Evolutionary conservation across 2,888 invertebrate species (phyloP), one percentile per base, ranked within the genome.

Genomic region (Ornithoptera priamus): DNA sequence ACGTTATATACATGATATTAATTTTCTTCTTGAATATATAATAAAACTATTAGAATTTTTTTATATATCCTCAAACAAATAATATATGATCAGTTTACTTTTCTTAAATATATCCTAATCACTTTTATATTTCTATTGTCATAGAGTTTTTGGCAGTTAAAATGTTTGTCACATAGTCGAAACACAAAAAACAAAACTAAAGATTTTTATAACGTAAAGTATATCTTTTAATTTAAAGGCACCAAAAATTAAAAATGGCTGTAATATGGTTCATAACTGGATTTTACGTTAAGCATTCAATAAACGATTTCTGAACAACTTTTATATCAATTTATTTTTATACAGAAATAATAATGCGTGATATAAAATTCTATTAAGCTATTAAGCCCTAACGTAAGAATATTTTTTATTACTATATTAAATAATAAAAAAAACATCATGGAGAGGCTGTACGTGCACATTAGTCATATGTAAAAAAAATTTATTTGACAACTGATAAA

Each of bases 1-100:
- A 92, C 1, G 88, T 87, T 75, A 92, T 78, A 78, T 81, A 81
- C 90, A 92, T 90, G 63, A 72, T 4, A 6, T 39, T n/a, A 24
- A 59, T 60, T 30, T 50, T n/a, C 24, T 8, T 58, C 42, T 36
- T 22, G 22, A 18, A 18, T 20, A 39, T 17, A 15, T 58, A 12
- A 15, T 24, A 10, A 39, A 50, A 50, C 50, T 50, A 50, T 50
- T 50, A 17, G 5, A 20, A 58, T 58, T 36, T 2, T 60, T 30
- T 36, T 5, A 60, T 30, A 30, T 30, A 30, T 30, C 30, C 4
- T 30, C 30, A 30, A 30, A 30, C 30, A 30, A 30, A 30, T 30
- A 30, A 30, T 30, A 60, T 60, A 36, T 36, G 0, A 10, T 58
- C 17, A 22, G 4, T 18, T n/a, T 58, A 24, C 12, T 58, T 24